These are phyloP conservation scores for Lepidocyrtoides sp. DNA, from an alignment of 2,888 invertebrate species.

Conservation along the genomic window DNA sequence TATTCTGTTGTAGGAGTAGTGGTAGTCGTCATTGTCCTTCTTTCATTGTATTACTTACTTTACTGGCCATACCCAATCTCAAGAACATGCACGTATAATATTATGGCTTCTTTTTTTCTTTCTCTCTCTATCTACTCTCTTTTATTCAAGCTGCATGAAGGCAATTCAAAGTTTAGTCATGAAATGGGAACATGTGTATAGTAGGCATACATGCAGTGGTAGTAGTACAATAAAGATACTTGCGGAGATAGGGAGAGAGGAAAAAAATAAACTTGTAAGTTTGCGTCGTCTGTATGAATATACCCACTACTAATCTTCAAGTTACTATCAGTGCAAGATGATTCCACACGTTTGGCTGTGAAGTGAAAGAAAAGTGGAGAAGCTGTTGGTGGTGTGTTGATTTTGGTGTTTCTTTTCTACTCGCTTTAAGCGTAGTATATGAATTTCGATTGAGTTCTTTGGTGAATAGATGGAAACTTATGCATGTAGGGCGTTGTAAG, in stretches of 20 bases:
- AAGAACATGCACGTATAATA: not conserved
- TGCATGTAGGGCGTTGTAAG: too few species aligned
- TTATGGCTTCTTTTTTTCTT: not conserved
- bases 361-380: too few species aligned
- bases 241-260: not conserved
- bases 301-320: not conserved
- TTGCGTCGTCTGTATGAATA: too few species aligned
- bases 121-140: conserved; percentile 27
- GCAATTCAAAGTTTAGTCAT: conserved; percentile 71
- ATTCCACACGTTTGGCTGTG: conserved; percentile 9
- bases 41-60: conserved; percentile 8
- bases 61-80: not conserved
- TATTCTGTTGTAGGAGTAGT: too few species aligned
- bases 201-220: not conserved
- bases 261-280: too few species aligned
- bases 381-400: too few species aligned
- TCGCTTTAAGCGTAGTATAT: not conserved
- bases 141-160: not conserved
- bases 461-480: not conserved
- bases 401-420: not conserved
- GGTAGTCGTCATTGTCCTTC: not conserved
- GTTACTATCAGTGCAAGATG: conserved; percentile 1
- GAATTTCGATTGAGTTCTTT: conserved; percentile 48
- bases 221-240: not conserved
- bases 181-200: conserved; percentile 56